Conservation (phyloP, 2,113 vertebrate species). For the Menura novaehollandiae region DNA sequence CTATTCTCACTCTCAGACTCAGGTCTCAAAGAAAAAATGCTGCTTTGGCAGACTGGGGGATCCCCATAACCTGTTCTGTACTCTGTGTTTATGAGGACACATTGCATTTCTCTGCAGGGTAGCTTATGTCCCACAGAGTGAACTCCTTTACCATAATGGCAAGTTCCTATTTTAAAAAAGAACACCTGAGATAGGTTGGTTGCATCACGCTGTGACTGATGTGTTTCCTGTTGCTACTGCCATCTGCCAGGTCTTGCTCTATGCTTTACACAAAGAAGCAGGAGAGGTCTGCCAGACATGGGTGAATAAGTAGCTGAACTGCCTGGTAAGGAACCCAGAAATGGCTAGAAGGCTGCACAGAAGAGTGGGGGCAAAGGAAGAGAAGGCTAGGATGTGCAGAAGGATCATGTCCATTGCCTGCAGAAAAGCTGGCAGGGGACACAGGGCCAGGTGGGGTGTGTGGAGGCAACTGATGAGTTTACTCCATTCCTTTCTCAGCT, state of each 20-base stretch:
- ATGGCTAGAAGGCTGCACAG: not conserved
- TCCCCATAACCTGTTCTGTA: not conserved
- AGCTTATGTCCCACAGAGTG: not conserved
- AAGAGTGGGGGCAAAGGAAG: not conserved
- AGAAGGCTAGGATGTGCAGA: not conserved
- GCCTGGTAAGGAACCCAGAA: not conserved
- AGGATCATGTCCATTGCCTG: not conserved
- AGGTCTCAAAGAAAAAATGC: not conserved
- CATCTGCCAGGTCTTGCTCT: constrained; percentile 9
- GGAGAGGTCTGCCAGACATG: not conserved
- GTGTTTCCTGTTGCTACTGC: not conserved
- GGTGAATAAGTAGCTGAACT: not conserved
- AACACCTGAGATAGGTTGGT: not conserved
- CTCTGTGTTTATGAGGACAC: not conserved
- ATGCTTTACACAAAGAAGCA: not conserved
- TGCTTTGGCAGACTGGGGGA: not conserved
- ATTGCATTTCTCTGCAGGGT: not conserved
- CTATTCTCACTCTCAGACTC: not conserved
- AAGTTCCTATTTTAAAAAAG: constrained; percentile 18
- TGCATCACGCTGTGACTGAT: not conserved
- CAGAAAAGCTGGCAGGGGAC: not conserved
- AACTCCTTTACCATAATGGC: not conserved
- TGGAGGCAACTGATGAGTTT: not conserved
- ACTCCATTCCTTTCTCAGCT: not conserved
- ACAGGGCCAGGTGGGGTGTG: fast-evolving